These are phyloP conservation scores for Channallabes apus DNA, from an alignment of 2,797 vertebrate species.

Conservation along the genomic window DNA sequence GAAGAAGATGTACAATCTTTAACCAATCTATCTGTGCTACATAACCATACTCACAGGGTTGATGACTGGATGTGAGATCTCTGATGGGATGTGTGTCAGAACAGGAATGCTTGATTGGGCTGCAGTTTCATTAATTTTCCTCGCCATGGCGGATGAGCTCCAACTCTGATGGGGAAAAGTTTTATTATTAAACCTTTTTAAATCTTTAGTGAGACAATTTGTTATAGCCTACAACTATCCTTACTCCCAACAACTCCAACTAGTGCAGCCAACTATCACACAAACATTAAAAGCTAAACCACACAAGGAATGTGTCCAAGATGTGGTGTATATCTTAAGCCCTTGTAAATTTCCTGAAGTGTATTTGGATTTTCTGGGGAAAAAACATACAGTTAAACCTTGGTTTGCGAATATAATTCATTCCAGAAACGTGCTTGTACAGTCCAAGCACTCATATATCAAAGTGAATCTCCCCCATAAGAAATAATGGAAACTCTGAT, in stretches of 20 bases:
- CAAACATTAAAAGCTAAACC: not conserved
- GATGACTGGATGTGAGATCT: not conserved
- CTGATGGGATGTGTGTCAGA: not conserved
- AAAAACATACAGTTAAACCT: not conserved
- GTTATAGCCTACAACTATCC: not conserved
- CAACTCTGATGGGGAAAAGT: conserved; percentile 26
- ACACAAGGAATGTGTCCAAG: not conserved
- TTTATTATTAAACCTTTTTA: not conserved
- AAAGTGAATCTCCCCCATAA: too few species aligned
- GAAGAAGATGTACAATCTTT: not conserved
- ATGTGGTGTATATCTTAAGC: not conserved
- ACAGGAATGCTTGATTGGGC: not conserved
- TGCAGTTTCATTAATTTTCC: not conserved
- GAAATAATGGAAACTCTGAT: too few species aligned
- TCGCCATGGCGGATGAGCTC: conserved; percentile 5
- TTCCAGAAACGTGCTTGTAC: too few species aligned
- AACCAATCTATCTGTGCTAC: not conserved
- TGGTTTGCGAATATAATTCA: too few species aligned
- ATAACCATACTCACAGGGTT: conserved; percentile 14
- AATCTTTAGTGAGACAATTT: not conserved
- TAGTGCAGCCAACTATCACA: not conserved
- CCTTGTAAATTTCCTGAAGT: too few species aligned
- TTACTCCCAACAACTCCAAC: not conserved
- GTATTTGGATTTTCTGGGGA: not conserved
- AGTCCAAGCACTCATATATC: too few species aligned